Conservation (phyloP, 1,140 invertebrate species). For the Pentalonia nigronervosa region DNA sequence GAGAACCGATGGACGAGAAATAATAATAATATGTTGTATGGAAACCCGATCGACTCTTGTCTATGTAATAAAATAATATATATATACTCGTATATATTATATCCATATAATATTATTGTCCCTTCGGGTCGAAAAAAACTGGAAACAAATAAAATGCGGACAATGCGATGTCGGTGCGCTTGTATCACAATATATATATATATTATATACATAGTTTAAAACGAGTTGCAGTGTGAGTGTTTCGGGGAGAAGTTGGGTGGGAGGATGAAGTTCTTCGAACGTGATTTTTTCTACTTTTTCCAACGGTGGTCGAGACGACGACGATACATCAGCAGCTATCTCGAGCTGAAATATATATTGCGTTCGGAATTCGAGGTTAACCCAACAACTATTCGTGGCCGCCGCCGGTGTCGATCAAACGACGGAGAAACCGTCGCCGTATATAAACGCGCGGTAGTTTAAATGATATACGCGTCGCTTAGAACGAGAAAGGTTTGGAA, state of each 20-base stretch:
- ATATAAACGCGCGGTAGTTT: background rate
- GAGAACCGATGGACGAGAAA: background rate
- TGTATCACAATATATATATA: background rate
- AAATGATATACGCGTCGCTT: background rate
- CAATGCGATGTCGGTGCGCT: background rate
- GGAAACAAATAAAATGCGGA: background rate
- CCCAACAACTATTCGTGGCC: background rate
- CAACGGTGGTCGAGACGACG: background rate
- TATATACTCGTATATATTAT: too few relatives aligned
- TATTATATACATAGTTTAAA: background rate
- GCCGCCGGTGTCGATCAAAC: background rate
- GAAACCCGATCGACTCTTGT: background rate
- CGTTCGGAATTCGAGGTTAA: constrained; percentile 14
- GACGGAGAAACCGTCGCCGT: background rate
- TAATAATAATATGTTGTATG: background rate
- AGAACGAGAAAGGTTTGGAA: background rate
- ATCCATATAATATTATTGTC: background rate
- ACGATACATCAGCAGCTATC: constrained; percentile 8
- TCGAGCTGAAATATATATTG: background rate
- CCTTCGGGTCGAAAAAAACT: background rate
- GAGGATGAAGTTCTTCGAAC: background rate
- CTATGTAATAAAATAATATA: background rate
- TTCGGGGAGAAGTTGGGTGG: too few relatives aligned
- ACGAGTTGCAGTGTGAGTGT: background rate
- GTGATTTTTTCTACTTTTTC: background rate